Evolutionary conservation across 2,888 invertebrate species (phyloP), one percentile per base, ranked within the genome.

Genomic region (Gymnosoma rotundatum): DNA sequence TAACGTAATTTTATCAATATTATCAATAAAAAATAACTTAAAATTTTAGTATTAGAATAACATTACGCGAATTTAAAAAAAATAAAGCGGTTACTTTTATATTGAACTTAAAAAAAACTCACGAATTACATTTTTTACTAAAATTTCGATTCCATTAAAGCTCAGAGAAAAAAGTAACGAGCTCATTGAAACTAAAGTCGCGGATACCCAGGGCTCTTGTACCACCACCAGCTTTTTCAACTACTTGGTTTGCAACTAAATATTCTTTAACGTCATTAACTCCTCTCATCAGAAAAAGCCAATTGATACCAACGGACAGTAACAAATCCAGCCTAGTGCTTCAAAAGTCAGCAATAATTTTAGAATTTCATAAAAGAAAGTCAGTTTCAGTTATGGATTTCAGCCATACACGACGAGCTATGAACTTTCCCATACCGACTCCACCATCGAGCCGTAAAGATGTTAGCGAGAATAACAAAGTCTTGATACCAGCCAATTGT

Each of bases 341-440:
- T 0, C 89, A 89, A 42, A 87, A 86, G 36, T 87, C 89, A 0
- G 85, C 87, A 1, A 78, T 88, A n/a, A 88, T 89, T 54, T 73
- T 90, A 10, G 88, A 87, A 38, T 90, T 88, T 70, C 88, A 86
- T 0, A 87, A 88, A 7, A 87, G 89, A 16, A 91, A 91, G 58
- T 91, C 91, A 0, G 74, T 89, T 0, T 91, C 92, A 0, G 91
- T 91, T 86, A 91, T 91, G 89, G 91, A 92, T 73, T 88, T 92
- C 38, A 89, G 88, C 74, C 88, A 89, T 18, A 86, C 88, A 0
- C 88, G 89, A 6, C 89, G 90, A 36, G 87, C 86, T 0, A 87
- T 87, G 10, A 87, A 86, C 72, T 87, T 87, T 66, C 56, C 87
- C 72, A 16, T 54, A 32, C 25, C 80, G 7, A 8, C 36, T 2